phyloP scores from a whole-genome alignment of 2,113 vertebrate species.

The Panurus biarmicus region DNA sequence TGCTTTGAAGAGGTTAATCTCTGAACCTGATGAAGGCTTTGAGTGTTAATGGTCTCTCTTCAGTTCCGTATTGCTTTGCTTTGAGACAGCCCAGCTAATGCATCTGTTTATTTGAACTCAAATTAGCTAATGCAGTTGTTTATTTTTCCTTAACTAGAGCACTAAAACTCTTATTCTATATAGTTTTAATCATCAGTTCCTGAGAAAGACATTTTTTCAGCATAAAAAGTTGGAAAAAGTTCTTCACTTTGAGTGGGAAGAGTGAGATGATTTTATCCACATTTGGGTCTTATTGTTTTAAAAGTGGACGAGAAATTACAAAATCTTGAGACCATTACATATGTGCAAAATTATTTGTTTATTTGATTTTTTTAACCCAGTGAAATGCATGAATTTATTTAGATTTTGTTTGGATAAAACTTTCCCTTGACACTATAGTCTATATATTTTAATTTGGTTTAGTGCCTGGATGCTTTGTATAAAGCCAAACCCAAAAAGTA shows the following conservation, averaged over 20 bases:
- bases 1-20: constrained; percentile 12
- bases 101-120: constrained; percentile 40
- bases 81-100: neutral
- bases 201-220: constrained; percentile 1
- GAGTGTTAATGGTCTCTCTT: constrained; percentile 21
- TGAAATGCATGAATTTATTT: neutral
- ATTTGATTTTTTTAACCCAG: neutral
- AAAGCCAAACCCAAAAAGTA: neutral
- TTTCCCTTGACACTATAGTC: neutral
- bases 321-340: constrained; percentile 1
- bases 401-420: constrained; percentile 7
- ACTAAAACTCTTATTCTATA: neutral
- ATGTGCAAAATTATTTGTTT: constrained; percentile 25
- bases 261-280: constrained; percentile 26
- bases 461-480: neutral
- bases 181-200: neutral
- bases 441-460: constrained; percentile 17
- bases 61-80: neutral
- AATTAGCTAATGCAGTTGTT: constrained; percentile 43
- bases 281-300: constrained; percentile 43
- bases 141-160: constrained; percentile 29
- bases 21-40: neutral
- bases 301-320: constrained; percentile 2
- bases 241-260: neutral
- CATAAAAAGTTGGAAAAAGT: constrained; percentile 23